These are phyloP conservation scores for Leucoraja erinaceus DNA, from an alignment of 2,113 vertebrate species.

Conservation along the genomic window DNA sequence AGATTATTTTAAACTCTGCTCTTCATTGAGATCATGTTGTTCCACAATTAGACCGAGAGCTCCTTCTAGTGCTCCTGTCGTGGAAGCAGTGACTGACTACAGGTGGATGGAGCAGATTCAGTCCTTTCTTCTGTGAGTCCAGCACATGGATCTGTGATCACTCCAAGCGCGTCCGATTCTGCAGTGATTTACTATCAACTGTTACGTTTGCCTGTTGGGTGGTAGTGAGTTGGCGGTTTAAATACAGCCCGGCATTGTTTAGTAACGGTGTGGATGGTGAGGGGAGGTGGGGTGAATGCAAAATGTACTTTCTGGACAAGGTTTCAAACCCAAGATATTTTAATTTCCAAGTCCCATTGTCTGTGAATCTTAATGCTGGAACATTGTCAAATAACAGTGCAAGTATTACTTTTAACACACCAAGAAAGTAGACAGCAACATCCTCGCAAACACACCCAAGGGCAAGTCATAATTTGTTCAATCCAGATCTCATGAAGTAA, in stretches of 20 bases:
- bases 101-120: background rate
- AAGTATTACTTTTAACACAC: background rate
- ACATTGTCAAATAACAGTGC: background rate
- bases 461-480: background rate
- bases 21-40: background rate
- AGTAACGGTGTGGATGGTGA: background rate
- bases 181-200: background rate
- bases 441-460: background rate
- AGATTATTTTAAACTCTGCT: background rate
- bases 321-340: background rate
- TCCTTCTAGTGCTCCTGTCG: slow-evolving; percentile 4
- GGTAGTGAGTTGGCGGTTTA: background rate
- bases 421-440: background rate
- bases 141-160: background rate
- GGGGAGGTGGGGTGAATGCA: background rate
- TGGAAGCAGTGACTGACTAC: background rate
- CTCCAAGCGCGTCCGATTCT: background rate
- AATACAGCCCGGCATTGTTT: background rate
- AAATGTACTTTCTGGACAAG: background rate
- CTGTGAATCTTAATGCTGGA: background rate
- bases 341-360: background rate
- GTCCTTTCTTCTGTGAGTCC: background rate
- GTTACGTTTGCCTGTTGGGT: background rate
- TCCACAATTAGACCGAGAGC: background rate
- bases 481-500: background rate